Percentiles rank a stretch among this genome's conserved stretches.
Evolutionary conservation across 1,140 invertebrate species (phyloP).

Genomic region (Nautilus pompilius): DNA sequence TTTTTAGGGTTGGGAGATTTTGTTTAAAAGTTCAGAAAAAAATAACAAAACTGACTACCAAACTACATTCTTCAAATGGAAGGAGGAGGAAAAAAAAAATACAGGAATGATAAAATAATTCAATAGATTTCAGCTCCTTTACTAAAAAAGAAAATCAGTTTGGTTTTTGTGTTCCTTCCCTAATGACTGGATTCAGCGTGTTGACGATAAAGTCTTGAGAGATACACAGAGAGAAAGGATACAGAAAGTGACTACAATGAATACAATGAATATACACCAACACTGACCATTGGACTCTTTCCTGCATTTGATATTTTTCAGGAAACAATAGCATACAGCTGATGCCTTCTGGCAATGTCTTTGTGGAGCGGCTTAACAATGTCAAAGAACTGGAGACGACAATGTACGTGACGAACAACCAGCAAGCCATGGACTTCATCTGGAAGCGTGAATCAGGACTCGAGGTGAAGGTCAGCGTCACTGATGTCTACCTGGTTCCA

Average conservation of each 20-base stretch:
- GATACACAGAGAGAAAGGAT: background rate
- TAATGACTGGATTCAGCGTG: background rate
- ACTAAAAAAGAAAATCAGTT: slow-evolving; percentile 9
- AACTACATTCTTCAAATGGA: too few relatives aligned
- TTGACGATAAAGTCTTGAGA: background rate
- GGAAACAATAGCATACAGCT: slow-evolving; percentile 19
- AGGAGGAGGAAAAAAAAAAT: too few relatives aligned
- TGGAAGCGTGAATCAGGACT: slow-evolving; percentile 37
- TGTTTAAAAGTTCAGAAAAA: too few relatives aligned
- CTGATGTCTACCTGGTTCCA: slow-evolving; percentile 33
- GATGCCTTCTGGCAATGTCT: slow-evolving; percentile 31
- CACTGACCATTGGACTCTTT: background rate
- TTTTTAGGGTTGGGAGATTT: too few relatives aligned
- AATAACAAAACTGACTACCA: too few relatives aligned
- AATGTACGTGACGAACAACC: slow-evolving; percentile 40
- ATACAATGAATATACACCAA: background rate
- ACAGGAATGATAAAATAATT: too few relatives aligned
- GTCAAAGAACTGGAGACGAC: slow-evolving; percentile 30
- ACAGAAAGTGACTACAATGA: background rate
- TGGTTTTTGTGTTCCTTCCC: background rate
- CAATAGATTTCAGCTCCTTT: too few relatives aligned
- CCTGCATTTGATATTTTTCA: slow-evolving; percentile 8
- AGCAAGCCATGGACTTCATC: slow-evolving; percentile 36
- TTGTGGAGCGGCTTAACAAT: slow-evolving; percentile 31
- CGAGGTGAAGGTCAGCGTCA: slow-evolving; percentile 36